Conservation (phyloP, 2,113 vertebrate genomes). For the Acanthochromis polyacanthus region DNA sequence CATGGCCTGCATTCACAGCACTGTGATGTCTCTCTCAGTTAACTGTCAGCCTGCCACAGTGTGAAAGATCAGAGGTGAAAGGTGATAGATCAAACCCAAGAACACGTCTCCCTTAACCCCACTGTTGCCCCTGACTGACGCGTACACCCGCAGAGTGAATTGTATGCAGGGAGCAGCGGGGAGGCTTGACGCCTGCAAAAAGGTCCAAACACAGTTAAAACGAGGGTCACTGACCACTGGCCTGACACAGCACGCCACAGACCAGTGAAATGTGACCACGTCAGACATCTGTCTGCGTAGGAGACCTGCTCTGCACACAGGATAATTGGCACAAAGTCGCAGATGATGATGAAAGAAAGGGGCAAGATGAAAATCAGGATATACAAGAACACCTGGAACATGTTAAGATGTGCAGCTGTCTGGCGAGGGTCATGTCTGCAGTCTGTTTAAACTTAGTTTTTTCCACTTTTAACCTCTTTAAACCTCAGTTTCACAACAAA, state of each 20-base stretch:
- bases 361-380: constrained; percentile 23
- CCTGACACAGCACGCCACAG: constrained; percentile 56
- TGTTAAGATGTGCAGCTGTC: constrained; percentile 53
- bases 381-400: constrained; percentile 45
- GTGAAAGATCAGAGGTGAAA: constrained; percentile 74
- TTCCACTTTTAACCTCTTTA: neutral
- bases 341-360: constrained; percentile 33
- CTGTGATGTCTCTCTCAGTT: constrained; percentile 73
- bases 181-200: constrained; percentile 62
- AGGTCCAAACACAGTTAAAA: constrained; percentile 44
- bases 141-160: constrained; percentile 60
- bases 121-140: constrained; percentile 42
- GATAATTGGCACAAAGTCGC: constrained; percentile 54
- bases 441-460: constrained; percentile 3
- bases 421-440: constrained; percentile 17
- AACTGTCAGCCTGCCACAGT: constrained; percentile 60
- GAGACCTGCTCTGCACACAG: constrained; percentile 20
- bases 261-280: constrained; percentile 74
- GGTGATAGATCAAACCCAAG: constrained; percentile 78
- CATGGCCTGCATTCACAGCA: constrained; percentile 22
- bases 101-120: constrained; percentile 72
- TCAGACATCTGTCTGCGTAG: constrained; percentile 67
- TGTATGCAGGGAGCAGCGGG: constrained; percentile 56
- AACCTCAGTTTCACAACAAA: neutral
- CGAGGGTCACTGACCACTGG: constrained; percentile 63